Base-by-base conservation (phyloP, 2,113 vertebrate genomes). In the Octodon degus region DNA sequence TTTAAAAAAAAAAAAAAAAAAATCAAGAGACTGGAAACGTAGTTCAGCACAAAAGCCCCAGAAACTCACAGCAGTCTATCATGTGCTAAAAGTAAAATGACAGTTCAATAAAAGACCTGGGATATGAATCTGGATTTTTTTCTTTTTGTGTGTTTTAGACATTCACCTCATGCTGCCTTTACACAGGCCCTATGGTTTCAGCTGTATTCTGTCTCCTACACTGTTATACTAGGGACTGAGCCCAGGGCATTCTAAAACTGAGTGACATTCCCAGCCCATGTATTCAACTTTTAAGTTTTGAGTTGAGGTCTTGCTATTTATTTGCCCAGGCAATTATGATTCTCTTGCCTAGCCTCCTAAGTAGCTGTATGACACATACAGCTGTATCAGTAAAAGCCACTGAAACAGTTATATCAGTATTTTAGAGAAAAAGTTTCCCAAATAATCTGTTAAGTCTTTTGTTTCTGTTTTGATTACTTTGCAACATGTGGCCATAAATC, bases 351-450 rank as follows among this genome's bases (percentile, higher is more conserved):
- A 50, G 30, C 30, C 30, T 50, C 16, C 47, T 16, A 53, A 80
- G 30, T 34, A 80, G 77, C 30, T 53, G 55, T 27, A 47, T 80
- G 30, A 80, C 27, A 80, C 34, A 34, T 32, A 80, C 5, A 80
- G 30, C 80, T 91, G 83, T 88, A 43, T 58, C 43, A 95, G 65
- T 43, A 58, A 77, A 81, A 87, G 55, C 43, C 84, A 67, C 47
- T 50, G 67, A n/a, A 87, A 87, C 43, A 92, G 63, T 7, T 40
- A 16, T 25, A 34, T 60, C 67, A 67, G 37, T 83, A 89, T 67
- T 83, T 91, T 70, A 10, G 55, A 62, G 55, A 88, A 62, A 93
- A 62, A 25, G 68, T 43, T 79, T 83, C 62, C 58, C 34, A 79
- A 89, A 24, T n/a, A 55, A 89, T 68, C 24, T 37, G 25, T 67